These are phyloP conservation scores for Cyclina sinensis DNA, from an alignment of 1,140 invertebrate species.

Conservation along the genomic window DNA sequence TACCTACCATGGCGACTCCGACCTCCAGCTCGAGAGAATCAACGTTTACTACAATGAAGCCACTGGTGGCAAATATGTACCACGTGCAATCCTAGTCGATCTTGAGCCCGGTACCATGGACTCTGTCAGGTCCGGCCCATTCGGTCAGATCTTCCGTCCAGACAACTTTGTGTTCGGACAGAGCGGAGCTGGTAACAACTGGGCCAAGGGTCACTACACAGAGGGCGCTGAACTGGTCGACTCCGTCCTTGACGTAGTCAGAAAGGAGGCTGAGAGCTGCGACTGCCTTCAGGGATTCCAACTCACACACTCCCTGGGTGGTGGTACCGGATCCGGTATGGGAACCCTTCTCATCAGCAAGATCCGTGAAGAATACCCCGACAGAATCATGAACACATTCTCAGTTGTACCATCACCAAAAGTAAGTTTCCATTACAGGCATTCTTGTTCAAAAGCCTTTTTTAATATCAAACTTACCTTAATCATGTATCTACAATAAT, in stretches of 20 bases:
- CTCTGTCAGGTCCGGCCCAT: constrained; percentile 88
- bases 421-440: constrained; percentile 85
- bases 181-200: constrained; percentile 94
- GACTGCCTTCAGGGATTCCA: constrained; percentile 93
- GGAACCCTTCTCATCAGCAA: constrained; percentile 89
- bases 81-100: constrained; percentile 94
- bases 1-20: constrained; percentile 87
- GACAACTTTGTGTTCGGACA: constrained; percentile 90
- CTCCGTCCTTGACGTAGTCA: constrained; percentile 93
- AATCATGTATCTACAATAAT: too few relatives aligned
- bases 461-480: too few relatives aligned
- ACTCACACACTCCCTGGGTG: constrained; percentile 92
- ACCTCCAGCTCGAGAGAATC: constrained; percentile 88
- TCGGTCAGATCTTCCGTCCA: constrained; percentile 93
- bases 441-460: too few relatives aligned
- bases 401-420: constrained; percentile 96
- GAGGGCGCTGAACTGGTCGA: constrained; percentile 87
- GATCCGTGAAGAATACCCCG: constrained; percentile 90
- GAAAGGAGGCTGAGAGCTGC: constrained; percentile 94
- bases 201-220: constrained; percentile 96
- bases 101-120: constrained; percentile 98
- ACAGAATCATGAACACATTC: constrained; percentile 97
- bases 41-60: constrained; percentile 88
- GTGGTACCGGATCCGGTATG: constrained; percentile 86
- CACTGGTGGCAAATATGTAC: constrained; percentile 74